Evolutionary conservation across 2,888 invertebrate species (phyloP).

Genomic region (Trachelus troglodyta): DNA sequence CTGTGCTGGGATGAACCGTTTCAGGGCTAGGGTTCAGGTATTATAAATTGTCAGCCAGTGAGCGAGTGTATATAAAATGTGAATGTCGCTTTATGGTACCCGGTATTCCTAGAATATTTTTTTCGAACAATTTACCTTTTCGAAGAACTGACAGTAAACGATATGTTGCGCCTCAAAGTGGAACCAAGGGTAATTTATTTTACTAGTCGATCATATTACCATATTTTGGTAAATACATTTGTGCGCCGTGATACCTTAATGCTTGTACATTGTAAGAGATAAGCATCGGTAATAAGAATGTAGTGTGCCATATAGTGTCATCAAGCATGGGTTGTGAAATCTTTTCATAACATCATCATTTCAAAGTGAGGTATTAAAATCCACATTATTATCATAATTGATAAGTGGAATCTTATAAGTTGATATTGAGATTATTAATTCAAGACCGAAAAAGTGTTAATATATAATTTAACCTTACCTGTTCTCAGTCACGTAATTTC

Average conservation of each 20-base stretch:
- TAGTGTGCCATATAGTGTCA: not conserved
- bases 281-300: not conserved
- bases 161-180: not conserved
- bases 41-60: too few relatives aligned
- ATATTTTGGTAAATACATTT: not conserved
- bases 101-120: too few relatives aligned
- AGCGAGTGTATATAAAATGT: too few relatives aligned
- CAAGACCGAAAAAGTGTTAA: not conserved
- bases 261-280: not conserved
- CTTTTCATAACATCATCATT: not conserved
- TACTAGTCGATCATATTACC: not conserved
- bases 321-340: not conserved
- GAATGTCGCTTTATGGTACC: too few relatives aligned
- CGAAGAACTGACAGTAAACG: too few relatives aligned
- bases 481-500: not conserved
- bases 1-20: too few relatives aligned
- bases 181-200: not conserved
- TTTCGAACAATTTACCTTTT: too few relatives aligned
- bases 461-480: not conserved
- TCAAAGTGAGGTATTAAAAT: not conserved
- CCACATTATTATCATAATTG: not conserved
- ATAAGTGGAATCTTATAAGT: not conserved
- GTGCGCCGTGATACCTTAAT: not conserved
- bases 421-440: not conserved
- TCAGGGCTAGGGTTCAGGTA: too few relatives aligned